A percentile compares a stretch with the other conserved stretches of the same genome.
Conservation (phyloP, 2,888 invertebrate species). For the Caenorhabditis uteleia region DNA sequence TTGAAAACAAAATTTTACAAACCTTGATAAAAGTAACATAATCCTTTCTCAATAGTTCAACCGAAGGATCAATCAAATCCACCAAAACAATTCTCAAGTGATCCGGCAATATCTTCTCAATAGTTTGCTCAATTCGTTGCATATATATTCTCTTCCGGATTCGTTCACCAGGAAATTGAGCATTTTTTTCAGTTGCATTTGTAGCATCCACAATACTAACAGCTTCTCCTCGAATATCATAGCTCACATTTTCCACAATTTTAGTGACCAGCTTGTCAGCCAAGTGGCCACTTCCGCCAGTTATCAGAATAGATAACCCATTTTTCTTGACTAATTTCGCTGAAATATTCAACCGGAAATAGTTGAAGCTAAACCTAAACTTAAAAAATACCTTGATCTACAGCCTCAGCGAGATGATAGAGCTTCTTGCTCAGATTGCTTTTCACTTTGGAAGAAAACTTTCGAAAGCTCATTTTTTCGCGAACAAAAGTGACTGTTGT, state of each 20-base stretch:
- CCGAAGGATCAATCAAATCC: slow-evolving; percentile 5
- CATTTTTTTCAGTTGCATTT: not conserved
- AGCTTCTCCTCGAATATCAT: not conserved
- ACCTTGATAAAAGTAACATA: slow-evolving; percentile 7
- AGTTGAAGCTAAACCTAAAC: no score
- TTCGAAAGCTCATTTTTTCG: no score
- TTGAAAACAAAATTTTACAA: not conserved
- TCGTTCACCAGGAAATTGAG: no score
- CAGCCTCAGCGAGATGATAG: no score
- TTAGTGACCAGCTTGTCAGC: slow-evolving; percentile 9
- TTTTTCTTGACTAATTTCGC: no score
- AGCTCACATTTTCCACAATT: not conserved
- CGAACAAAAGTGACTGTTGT: no score
- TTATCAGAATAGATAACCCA: slow-evolving; percentile 10
- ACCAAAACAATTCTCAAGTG: slow-evolving; percentile 7
- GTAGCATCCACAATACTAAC: not conserved
- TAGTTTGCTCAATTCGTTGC: not conserved
- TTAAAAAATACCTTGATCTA: no score
- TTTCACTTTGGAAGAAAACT: no score
- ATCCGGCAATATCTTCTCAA: not conserved
- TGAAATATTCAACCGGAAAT: no score
- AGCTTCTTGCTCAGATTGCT: no score
- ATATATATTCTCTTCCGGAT: not conserved
- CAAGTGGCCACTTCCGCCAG: slow-evolving; percentile 25
- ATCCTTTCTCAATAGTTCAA: not conserved